A percentile compares a stretch with the other conserved stretches of the same genome.
Conservation (phyloP, 1,140 invertebrate species). For the Drosophila kurseongensis region DNA sequence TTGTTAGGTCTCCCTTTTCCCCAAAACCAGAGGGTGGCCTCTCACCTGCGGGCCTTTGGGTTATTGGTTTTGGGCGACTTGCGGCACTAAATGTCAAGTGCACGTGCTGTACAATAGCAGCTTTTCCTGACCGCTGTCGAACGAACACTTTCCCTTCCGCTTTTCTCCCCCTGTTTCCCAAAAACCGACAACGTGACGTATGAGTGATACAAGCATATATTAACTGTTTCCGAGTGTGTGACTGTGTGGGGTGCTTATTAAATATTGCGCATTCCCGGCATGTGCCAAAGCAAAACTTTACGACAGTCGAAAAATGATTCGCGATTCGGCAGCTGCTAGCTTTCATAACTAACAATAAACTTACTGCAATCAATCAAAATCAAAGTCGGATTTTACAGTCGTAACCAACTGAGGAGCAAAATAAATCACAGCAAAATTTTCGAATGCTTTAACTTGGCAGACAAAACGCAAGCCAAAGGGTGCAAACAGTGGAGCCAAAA, state of each 20-base stretch:
- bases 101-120: slow-evolving; percentile 61
- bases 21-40: slow-evolving; percentile 5
- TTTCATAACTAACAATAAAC: slow-evolving; percentile 41
- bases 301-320: slow-evolving; percentile 64
- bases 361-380: slow-evolving; percentile 37
- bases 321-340: slow-evolving; percentile 49
- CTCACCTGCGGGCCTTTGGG: slow-evolving; percentile 16
- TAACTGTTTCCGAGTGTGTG: slow-evolving; percentile 15
- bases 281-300: slow-evolving; percentile 63
- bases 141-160: slow-evolving; percentile 10
- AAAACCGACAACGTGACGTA: slow-evolving; percentile 69
- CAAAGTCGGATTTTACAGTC: slow-evolving; percentile 42
- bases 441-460: slow-evolving; percentile 27
- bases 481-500: slow-evolving; percentile 24
- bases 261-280: slow-evolving; percentile 72
- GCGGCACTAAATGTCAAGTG: slow-evolving; percentile 78
- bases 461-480: slow-evolving; percentile 17
- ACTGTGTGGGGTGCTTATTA: slow-evolving; percentile 61
- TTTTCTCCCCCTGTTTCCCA: neutral
- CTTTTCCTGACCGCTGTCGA: slow-evolving; percentile 39
- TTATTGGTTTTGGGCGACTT: slow-evolving; percentile 55
- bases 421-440: slow-evolving; percentile 66
- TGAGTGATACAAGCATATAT: slow-evolving; percentile 66
- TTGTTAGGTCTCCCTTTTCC: neutral
- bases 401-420: slow-evolving; percentile 50